A percentile compares a stretch with the other conserved stretches of the same genome.
Evolutionary conservation across 2,113 vertebrate genomes (phyloP).

Genomic region (Indicator indicator): DNA sequence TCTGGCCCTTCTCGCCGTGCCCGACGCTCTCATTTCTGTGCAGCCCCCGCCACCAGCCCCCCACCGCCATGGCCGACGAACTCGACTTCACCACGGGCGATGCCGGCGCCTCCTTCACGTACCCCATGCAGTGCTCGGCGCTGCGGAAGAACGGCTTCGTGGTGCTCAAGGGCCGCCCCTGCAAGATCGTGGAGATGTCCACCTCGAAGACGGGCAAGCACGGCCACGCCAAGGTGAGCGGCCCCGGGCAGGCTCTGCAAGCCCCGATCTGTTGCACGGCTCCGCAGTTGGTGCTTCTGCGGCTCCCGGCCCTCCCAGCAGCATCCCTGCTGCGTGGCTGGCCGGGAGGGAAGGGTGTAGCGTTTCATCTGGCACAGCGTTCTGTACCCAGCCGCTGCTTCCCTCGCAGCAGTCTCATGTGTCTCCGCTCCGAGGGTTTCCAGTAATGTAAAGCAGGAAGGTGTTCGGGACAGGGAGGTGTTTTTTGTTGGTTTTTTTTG

Average conservation of each 20-base stretch:
- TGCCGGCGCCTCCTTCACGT: conserved; percentile 93
- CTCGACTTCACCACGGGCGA: conserved; percentile 91
- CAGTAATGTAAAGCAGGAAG: background rate
- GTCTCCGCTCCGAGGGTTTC: background rate
- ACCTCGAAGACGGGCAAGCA: conserved; percentile 98
- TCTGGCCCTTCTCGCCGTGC: too few species aligned
- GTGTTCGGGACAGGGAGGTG: background rate
- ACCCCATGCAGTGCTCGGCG: conserved; percentile 96
- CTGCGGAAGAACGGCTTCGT: conserved; percentile 98
- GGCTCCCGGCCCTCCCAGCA: background rate
- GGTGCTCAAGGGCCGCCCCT: conserved; percentile 94
- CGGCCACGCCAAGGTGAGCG: conserved; percentile 92
- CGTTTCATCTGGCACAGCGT: background rate
- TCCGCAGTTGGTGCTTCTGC: background rate
- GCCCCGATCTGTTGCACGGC: background rate
- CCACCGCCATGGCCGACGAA: conserved; percentile 88
- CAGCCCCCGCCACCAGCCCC: background rate
- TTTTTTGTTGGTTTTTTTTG: too few species aligned
- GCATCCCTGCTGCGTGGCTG: background rate
- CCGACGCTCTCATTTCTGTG: background rate
- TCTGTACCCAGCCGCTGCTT: background rate
- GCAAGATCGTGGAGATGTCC: conserved; percentile 98
- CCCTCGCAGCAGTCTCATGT: background rate
- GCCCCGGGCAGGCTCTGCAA: background rate
- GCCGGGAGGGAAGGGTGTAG: background rate